A percentile compares a stretch with the other conserved stretches of the same genome.
phyloP scores from a whole-genome alignment of 2,113 vertebrate genomes.

The Gracilinanus agilis region DNA sequence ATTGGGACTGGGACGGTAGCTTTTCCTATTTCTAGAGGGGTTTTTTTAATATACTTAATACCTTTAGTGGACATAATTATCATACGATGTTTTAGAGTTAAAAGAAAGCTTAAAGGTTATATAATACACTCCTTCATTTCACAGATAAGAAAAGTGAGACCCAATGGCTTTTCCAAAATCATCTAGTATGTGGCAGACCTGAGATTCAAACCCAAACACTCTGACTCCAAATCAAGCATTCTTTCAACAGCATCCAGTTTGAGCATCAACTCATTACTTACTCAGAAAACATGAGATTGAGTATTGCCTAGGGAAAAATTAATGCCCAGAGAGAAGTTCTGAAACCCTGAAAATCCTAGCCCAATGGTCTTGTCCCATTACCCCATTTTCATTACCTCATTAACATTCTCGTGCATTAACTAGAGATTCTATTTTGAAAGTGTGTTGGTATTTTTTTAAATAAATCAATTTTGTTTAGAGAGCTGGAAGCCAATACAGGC shows the following conservation, averaged over 20 bases:
- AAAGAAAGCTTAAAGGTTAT: background rate
- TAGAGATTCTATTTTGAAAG: constrained; percentile 4
- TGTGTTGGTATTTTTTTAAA: background rate
- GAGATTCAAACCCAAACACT: background rate
- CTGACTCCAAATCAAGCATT: background rate
- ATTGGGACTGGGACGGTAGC: background rate
- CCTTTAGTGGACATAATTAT: background rate
- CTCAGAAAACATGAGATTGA: background rate
- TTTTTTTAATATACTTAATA: background rate
- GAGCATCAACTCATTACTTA: constrained; percentile 38
- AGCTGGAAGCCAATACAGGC: background rate
- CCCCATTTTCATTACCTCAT: constrained; percentile 19
- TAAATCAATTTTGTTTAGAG: constrained; percentile 32
- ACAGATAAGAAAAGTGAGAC: background rate
- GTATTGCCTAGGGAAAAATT: constrained; percentile 7
- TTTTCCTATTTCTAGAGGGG: constrained; percentile 11
- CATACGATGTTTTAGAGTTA: background rate
- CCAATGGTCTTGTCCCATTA: background rate
- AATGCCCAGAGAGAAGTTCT: background rate
- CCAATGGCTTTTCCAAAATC: background rate
- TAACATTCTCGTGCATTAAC: background rate
- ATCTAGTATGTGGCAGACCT: background rate
- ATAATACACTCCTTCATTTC: background rate
- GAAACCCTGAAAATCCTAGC: background rate
- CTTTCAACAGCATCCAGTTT: background rate